Conservation (phyloP, 2,113 vertebrate species). For the Coracopsis vasa region DNA sequence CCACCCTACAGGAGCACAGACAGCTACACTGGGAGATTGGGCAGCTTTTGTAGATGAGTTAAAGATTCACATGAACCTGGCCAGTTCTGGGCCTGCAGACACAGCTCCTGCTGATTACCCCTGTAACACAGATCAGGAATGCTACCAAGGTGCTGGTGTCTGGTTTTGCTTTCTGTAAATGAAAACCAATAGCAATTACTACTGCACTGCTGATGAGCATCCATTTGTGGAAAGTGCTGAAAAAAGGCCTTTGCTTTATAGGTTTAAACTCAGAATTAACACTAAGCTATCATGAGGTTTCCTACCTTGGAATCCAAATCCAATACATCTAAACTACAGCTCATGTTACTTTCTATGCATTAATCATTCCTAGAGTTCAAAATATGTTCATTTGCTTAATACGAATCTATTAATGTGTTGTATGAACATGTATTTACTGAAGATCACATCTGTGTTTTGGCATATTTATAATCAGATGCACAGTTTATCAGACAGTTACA, state of each 20-base stretch:
- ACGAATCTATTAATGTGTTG: not conserved
- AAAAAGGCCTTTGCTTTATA: not conserved
- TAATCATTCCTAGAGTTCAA: not conserved
- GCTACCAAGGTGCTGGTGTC: not conserved
- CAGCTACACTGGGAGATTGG: not conserved
- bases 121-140: not conserved
- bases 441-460: slow-evolving; percentile 7
- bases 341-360: not conserved
- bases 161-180: not conserved
- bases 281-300: not conserved
- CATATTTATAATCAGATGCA: not conserved
- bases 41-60: not conserved
- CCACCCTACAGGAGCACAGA: not conserved
- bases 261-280: not conserved
- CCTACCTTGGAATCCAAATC: not conserved
- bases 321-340: not conserved
- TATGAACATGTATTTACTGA: slow-evolving; percentile 1
- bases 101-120: not conserved
- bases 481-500: not conserved
- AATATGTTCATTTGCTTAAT: not conserved
- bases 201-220: not conserved
- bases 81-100: not conserved
- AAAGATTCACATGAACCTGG: not conserved
- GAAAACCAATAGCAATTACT: not conserved
- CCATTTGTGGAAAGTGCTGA: not conserved